These are phyloP conservation scores for Potorous gilbertii DNA, from an alignment of 2,797 vertebrate genomes.

Conservation along the genomic window DNA sequence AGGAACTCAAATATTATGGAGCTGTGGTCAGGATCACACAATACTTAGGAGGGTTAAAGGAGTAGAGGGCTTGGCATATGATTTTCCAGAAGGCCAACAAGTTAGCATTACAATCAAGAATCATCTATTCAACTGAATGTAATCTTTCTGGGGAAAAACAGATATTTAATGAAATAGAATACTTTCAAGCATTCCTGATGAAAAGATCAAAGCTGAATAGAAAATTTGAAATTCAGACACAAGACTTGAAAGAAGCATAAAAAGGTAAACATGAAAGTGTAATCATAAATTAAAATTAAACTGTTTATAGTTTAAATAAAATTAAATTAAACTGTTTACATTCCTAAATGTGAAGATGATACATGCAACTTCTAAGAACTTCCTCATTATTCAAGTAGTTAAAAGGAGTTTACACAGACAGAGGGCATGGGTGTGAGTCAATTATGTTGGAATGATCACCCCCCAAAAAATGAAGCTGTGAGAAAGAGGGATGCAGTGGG, in stretches of 20 bases:
- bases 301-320: too few species aligned
- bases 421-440: too few species aligned
- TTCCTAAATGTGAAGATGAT: too few species aligned
- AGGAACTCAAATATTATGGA: background rate
- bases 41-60: background rate
- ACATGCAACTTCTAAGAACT: too few species aligned
- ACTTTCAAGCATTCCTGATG: background rate
- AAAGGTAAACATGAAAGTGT: background rate
- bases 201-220: background rate
- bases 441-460: too few species aligned
- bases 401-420: too few species aligned
- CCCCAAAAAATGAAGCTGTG: too few species aligned
- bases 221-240: background rate
- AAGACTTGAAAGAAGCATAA: background rate
- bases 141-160: background rate
- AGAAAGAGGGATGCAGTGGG: too few species aligned
- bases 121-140: background rate
- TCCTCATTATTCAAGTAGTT: too few species aligned
- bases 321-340: too few species aligned
- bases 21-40: background rate
- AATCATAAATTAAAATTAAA: too few species aligned
- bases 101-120: background rate
- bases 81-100: background rate
- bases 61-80: background rate
- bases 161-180: background rate